Evolutionary conservation across 2,888 invertebrate genomes (phyloP).

Genomic region (Erpobdella octoculata): DNA sequence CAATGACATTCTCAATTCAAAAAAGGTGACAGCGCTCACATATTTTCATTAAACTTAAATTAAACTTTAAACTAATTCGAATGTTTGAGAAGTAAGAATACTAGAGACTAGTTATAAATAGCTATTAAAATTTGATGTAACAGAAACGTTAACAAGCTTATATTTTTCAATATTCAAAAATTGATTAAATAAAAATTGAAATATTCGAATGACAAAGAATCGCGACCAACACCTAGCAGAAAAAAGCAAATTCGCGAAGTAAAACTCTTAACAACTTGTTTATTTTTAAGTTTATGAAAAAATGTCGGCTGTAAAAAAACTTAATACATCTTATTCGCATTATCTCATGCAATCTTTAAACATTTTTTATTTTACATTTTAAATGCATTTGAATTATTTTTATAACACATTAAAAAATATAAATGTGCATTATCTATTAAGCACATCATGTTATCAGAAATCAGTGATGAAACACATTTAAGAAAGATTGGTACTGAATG

Average conservation of each 20-base stretch:
- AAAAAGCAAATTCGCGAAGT: background rate
- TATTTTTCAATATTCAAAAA: background rate
- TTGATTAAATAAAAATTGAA: background rate
- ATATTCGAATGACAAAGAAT: background rate
- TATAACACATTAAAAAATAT: background rate
- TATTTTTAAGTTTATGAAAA: conserved; percentile 28
- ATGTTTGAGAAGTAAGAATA: background rate
- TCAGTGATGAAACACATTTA: too few relatives aligned
- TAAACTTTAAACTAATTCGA: background rate
- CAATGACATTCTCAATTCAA: conserved; percentile 9
- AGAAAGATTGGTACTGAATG: too few relatives aligned
- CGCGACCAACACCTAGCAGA: background rate
- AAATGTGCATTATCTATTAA: too few relatives aligned
- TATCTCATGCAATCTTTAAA: background rate
- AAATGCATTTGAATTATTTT: background rate
- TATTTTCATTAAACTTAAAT: background rate
- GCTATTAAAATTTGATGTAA: background rate
- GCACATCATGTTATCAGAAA: too few relatives aligned
- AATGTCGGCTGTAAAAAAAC: conserved; percentile 19
- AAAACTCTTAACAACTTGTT: conserved; percentile 5
- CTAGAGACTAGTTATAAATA: too few relatives aligned
- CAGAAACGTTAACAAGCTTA: background rate
- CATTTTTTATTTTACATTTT: background rate
- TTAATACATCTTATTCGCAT: too few relatives aligned
- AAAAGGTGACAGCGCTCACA: background rate